Evolutionary conservation across 2,888 invertebrate genomes (phyloP).

Genomic region (Luffia ferchaultella): DNA sequence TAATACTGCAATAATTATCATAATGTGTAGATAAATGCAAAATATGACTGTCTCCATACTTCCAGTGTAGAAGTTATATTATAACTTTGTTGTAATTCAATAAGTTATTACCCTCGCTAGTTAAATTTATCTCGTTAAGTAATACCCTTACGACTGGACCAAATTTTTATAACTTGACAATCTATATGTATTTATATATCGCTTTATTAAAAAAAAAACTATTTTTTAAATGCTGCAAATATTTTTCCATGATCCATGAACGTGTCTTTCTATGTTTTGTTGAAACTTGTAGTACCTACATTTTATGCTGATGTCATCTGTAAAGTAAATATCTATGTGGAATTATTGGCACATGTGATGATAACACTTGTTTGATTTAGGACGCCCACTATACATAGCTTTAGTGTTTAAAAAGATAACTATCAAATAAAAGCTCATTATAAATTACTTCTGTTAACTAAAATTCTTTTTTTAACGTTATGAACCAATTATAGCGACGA

Average conservation of each 20-base stretch:
- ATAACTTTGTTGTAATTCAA: background rate
- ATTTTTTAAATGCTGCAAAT: background rate
- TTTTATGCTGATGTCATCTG: no score
- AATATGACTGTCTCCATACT: background rate
- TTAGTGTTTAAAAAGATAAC: no score
- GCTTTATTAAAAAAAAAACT: background rate
- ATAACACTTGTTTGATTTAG: no score
- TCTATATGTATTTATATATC: background rate
- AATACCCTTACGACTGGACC: background rate
- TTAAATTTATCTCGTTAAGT: background rate
- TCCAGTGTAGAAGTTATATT: background rate
- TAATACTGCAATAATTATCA: background rate
- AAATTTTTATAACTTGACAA: background rate
- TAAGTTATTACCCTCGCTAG: background rate
- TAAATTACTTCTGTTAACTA: no score
- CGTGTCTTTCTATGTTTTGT: background rate
- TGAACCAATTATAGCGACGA: no score
- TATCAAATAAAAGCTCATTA: no score
- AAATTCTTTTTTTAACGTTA: no score
- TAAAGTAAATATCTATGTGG: no score
- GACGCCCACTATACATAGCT: no score
- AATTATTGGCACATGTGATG: no score
- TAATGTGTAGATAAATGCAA: background rate
- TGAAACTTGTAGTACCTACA: background rate
- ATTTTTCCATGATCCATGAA: background rate